Evolutionary conservation across 2,797 vertebrate genomes (phyloP).

Genomic region (Lophius americanus): DNA sequence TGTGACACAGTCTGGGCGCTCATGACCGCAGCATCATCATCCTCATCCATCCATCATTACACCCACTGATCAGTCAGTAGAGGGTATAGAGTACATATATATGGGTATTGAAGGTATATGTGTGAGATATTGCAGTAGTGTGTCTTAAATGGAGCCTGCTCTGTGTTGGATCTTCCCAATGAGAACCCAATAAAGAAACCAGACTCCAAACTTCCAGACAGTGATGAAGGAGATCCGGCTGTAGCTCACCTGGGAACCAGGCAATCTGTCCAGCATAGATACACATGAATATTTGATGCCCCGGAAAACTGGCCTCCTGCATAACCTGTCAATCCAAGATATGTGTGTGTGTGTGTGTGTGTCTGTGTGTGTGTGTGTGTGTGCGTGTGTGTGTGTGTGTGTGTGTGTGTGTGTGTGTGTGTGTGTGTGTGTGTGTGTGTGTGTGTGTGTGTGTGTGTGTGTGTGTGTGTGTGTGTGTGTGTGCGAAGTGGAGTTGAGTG

Average conservation of each 20-base stretch:
- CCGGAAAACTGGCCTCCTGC: conserved; percentile 54
- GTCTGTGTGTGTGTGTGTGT: background rate
- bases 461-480: background rate
- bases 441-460: background rate
- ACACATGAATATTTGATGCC: conserved; percentile 74
- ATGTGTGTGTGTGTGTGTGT: background rate
- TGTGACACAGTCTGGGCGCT: conserved; percentile 3
- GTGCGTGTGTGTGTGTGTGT: background rate
- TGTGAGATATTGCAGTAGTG: conserved; percentile 31
- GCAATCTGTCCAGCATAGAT: conserved; percentile 51
- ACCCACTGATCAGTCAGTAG: background rate
- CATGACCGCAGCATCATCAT: background rate
- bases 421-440: background rate
- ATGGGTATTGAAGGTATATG: too few species aligned
- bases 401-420: background rate
- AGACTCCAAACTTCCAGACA: conserved; percentile 38
- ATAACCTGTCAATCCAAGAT: conserved; percentile 38
- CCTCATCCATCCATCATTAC: background rate
- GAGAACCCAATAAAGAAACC: conserved; percentile 27
- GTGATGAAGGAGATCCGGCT: conserved; percentile 53
- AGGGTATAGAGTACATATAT: background rate
- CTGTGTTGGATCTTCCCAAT: conserved; percentile 18
- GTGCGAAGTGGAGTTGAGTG: too few species aligned
- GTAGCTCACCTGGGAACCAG: conserved; percentile 46
- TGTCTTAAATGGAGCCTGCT: conserved; percentile 4